These are phyloP conservation scores for Catostylus mosaicus DNA, from an alignment of 30 jellyfish, hydroid and myxozoan species.

Conservation along the genomic window DNA sequence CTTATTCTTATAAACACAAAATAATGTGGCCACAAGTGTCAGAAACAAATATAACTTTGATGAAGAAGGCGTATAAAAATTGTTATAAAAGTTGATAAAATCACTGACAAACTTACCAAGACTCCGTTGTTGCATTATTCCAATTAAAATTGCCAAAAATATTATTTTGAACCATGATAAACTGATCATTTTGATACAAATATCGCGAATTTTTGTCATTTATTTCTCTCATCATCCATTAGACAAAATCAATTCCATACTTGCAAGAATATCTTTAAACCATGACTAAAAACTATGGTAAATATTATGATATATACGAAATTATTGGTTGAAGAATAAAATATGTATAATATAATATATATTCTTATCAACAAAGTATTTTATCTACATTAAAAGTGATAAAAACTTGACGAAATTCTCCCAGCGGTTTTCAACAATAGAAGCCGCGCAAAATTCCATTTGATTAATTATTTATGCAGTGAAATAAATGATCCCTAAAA, in stretches of 20 bases:
- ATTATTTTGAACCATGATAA: neutral
- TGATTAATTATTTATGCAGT: slow-evolving; percentile 25
- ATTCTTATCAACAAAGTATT: neutral
- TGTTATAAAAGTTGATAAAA: too few relatives aligned
- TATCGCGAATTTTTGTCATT: neutral
- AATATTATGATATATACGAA: too few relatives aligned
- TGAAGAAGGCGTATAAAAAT: too few relatives aligned
- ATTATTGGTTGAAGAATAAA: neutral
- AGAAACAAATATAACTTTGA: too few relatives aligned
- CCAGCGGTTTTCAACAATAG: slow-evolving; percentile 38
- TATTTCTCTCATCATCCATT: neutral
- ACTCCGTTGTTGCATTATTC: neutral
- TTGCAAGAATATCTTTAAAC: neutral
- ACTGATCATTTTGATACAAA: neutral
- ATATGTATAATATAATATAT: neutral
- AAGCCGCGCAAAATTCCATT: slow-evolving; percentile 48
- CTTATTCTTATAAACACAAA: too few relatives aligned
- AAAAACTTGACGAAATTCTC: neutral
- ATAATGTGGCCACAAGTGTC: too few relatives aligned
- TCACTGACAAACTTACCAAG: neutral
- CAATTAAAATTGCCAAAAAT: neutral
- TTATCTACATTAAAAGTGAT: neutral
- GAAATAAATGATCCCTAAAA: slow-evolving; percentile 28
- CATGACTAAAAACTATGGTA: too few relatives aligned
- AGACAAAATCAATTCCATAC: neutral